These are phyloP conservation scores for Spilosoma lubricipeda DNA, from an alignment of 2,888 invertebrate species.

Conservation along the genomic window DNA sequence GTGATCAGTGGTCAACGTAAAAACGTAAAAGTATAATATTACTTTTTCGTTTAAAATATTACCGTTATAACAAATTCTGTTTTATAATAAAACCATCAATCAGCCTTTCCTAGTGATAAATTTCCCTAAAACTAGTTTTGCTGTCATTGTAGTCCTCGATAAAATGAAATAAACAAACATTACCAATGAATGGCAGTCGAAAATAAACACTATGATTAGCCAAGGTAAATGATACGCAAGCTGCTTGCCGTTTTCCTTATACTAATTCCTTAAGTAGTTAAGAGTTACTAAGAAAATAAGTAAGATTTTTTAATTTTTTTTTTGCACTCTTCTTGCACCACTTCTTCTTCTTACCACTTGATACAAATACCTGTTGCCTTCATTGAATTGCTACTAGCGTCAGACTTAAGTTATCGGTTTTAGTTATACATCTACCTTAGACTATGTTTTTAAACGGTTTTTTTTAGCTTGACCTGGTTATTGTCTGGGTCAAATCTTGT, in stretches of 20 bases:
- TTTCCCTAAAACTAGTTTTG: neutral
- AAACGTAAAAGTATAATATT: too few species aligned
- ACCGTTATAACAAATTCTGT: neutral
- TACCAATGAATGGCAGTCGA: neutral
- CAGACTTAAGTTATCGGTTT: neutral
- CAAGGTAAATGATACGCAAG: neutral
- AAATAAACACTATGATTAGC: neutral
- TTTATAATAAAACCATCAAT: too few species aligned
- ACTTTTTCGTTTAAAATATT: neutral
- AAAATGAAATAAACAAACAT: neutral
- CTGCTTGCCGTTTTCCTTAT: neutral
- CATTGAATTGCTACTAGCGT: neutral
- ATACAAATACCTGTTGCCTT: neutral
- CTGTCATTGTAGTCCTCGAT: neutral
- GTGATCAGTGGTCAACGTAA: too few species aligned
- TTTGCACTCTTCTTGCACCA: neutral
- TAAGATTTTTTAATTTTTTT: neutral
- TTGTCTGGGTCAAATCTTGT: too few species aligned
- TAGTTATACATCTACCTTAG: neutral
- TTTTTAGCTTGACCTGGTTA: too few species aligned
- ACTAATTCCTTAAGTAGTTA: neutral
- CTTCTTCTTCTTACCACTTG: neutral
- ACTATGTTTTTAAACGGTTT: too few species aligned
- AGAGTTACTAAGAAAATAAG: neutral
- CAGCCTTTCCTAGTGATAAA: too few species aligned